These are phyloP conservation scores for Amphiprion percula DNA, from an alignment of 2,113 vertebrate genomes.

Conservation along the genomic window DNA sequence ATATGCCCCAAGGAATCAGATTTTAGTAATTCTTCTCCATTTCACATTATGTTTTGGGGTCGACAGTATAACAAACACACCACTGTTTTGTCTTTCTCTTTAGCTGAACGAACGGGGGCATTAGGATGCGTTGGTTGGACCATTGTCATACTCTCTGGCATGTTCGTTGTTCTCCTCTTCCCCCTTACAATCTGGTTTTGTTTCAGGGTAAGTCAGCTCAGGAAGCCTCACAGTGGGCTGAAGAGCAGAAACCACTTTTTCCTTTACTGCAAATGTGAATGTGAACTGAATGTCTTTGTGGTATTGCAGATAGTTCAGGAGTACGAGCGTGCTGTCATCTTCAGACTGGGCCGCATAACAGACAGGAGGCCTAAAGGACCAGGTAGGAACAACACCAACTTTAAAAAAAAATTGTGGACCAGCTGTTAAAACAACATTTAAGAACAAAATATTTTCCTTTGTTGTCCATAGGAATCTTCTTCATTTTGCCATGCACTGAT, in stretches of 20 bases:
- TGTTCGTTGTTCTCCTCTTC: slow-evolving; percentile 85
- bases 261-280: neutral
- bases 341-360: slow-evolving; percentile 89
- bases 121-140: slow-evolving; percentile 88
- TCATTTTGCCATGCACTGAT: slow-evolving; percentile 95
- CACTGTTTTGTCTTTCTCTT: neutral
- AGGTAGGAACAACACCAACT: slow-evolving; percentile 78
- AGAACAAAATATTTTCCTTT: neutral
- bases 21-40: neutral
- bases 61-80: neutral
- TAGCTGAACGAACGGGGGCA: slow-evolving; percentile 79
- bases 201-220: slow-evolving; percentile 86
- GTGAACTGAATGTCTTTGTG: slow-evolving; percentile 1
- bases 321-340: slow-evolving; percentile 92
- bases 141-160: slow-evolving; percentile 83
- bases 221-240: neutral
- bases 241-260: neutral
- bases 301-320: slow-evolving; percentile 89
- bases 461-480: slow-evolving; percentile 90
- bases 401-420: too few species aligned
- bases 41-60: fast-evolving
- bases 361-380: slow-evolving; percentile 90
- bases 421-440: too few species aligned
- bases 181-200: slow-evolving; percentile 90
- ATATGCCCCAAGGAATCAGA: neutral